Percentiles rank a stretch among this genome's conserved stretches.
Conservation (phyloP, 2,113 vertebrate species). For the Saccopteryx bilineata region DNA sequence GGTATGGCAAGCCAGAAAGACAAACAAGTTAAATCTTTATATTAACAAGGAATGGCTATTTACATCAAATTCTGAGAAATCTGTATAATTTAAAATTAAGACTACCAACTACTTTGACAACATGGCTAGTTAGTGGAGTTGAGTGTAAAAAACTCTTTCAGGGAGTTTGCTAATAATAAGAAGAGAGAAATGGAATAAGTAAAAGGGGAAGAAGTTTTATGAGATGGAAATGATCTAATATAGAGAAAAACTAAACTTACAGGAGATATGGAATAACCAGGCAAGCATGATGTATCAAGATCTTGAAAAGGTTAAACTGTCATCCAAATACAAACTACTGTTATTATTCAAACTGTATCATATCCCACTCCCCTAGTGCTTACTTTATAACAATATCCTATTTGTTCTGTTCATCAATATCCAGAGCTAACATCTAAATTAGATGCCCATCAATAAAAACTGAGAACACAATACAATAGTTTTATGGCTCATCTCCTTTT, state of each 20-base stretch:
- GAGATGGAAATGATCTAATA: neutral
- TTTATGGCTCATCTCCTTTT: slow-evolving; percentile 1
- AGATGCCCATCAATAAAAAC: neutral
- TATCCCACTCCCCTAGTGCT: neutral
- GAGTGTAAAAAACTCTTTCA: neutral
- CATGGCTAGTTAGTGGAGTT: neutral
- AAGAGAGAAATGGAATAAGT: slow-evolving; percentile 23
- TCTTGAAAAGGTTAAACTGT: neutral
- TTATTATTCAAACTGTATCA: neutral
- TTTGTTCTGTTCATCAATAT: slow-evolving; percentile 3
- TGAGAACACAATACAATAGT: neutral
- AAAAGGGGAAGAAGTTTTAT: neutral
- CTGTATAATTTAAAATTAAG: neutral
- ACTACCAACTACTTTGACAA: neutral
- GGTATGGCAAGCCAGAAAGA: neutral
- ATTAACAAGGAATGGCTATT: neutral
- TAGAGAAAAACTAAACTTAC: neutral
- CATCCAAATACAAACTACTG: neutral
- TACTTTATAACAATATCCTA: neutral
- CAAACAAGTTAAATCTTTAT: neutral
- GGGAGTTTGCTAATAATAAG: neutral
- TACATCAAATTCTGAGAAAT: slow-evolving; percentile 36
- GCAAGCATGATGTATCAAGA: neutral
- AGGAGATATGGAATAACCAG: neutral
- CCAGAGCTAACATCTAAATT: neutral